These are phyloP conservation scores for Himantopus leucocephalus DNA, from an alignment of 2,113 vertebrate genomes.

Conservation along the genomic window DNA sequence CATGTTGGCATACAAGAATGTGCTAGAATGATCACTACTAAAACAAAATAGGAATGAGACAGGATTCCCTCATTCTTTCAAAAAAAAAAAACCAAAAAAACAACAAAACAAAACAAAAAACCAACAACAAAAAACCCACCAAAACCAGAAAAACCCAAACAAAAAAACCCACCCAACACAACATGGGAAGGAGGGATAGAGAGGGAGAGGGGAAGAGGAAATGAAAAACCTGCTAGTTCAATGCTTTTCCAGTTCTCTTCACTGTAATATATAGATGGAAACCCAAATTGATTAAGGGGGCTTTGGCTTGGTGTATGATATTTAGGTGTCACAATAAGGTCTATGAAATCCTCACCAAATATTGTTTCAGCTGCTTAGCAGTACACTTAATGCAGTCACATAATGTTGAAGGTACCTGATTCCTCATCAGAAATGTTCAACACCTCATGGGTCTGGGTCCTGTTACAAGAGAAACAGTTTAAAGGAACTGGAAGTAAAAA, in stretches of 20 bases:
- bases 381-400: neutral
- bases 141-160: neutral
- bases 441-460: slow-evolving; percentile 9
- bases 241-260: neutral
- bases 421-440: slow-evolving; percentile 30
- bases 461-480: slow-evolving; percentile 58
- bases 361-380: slow-evolving; percentile 34
- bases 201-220: neutral
- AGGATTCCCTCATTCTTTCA: neutral
- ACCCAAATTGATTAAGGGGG: neutral
- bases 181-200: neutral
- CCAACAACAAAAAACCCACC: neutral
- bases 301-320: neutral
- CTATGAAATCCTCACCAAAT: slow-evolving; percentile 15
- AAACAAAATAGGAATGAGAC: neutral
- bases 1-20: neutral
- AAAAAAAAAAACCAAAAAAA: neutral
- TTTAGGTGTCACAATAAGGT: neutral
- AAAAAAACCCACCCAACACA: neutral
- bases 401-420: neutral
- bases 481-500: slow-evolving; percentile 54
- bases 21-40: neutral
- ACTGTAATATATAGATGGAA: neutral
- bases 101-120: neutral
- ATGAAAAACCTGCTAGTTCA: neutral